These are phyloP conservation scores for Benthosema pterotum DNA, from an alignment of 2,797 vertebrate genomes.

Conservation along the genomic window DNA sequence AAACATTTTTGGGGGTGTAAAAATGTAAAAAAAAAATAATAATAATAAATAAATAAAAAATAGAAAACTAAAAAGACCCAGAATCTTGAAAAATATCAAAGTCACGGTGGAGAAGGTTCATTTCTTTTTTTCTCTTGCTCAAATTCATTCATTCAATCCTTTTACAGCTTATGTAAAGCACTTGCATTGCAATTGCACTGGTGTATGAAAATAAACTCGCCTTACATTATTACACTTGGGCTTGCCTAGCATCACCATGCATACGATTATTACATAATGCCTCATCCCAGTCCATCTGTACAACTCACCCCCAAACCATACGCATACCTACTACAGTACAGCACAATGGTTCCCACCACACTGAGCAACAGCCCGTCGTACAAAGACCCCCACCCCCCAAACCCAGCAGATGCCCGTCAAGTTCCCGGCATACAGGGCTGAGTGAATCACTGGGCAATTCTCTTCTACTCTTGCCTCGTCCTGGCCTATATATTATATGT, in stretches of 20 bases:
- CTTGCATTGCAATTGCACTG: no score
- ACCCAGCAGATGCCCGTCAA: constrained; percentile 63
- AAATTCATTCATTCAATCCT: no score
- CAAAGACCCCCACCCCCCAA: constrained; percentile 49
- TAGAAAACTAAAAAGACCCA: no score
- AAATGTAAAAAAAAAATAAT: no score
- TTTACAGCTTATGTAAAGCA: no score
- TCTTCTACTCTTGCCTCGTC: constrained; percentile 56
- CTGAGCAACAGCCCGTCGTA: constrained; percentile 68
- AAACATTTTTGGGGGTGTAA: no score
- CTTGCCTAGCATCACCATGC: constrained; percentile 61
- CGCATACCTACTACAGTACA: background rate
- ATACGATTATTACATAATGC: constrained; percentile 71
- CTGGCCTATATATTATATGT: constrained; percentile 68
- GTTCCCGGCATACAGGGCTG: constrained; percentile 61
- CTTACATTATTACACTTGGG: constrained; percentile 39
- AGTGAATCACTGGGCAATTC: constrained; percentile 70
- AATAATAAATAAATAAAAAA: no score
- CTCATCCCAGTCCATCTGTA: background rate
- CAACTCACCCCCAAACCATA: constrained; percentile 20
- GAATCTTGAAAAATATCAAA: no score
- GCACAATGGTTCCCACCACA: constrained; percentile 40
- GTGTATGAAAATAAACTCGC: background rate
- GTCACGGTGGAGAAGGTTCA: no score
- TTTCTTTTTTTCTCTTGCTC: no score